Evolutionary conservation across 2,888 invertebrate genomes (phyloP).

Genomic region (Barypeithes pellucidus): DNA sequence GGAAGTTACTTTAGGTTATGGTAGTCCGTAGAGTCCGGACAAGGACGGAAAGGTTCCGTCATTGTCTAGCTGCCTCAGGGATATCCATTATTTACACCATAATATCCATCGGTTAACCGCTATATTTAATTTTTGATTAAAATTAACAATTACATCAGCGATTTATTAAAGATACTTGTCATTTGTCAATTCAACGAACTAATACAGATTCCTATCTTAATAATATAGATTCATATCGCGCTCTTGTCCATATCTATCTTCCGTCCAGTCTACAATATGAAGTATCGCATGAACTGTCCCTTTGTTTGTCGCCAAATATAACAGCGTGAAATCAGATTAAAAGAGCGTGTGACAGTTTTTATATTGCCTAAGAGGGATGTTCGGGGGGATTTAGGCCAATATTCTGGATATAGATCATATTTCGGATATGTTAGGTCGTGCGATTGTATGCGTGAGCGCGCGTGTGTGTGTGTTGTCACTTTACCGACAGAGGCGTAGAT

Average conservation of each 20-base stretch:
- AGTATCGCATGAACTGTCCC: slow-evolving; percentile 38
- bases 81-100: too few relatives aligned
- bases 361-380: slow-evolving; percentile 55
- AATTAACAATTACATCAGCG: neutral
- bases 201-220: slow-evolving; percentile 15
- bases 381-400: slow-evolving; percentile 53
- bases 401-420: slow-evolving; percentile 52
- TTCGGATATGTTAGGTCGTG: slow-evolving; percentile 38
- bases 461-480: slow-evolving; percentile 32
- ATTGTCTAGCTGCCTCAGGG: too few relatives aligned
- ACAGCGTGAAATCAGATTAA: slow-evolving; percentile 55
- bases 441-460: slow-evolving; percentile 21
- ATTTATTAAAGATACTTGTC: slow-evolving; percentile 11
- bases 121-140: too few relatives aligned
- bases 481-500: slow-evolving; percentile 13
- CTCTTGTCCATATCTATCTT: slow-evolving; percentile 7
- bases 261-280: slow-evolving; percentile 39
- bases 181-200: neutral
- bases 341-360: slow-evolving; percentile 55
- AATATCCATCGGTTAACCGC: too few relatives aligned
- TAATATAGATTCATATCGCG: slow-evolving; percentile 16
- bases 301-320: slow-evolving; percentile 53
- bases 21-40: too few relatives aligned
- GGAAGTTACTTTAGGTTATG: too few relatives aligned
- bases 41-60: too few relatives aligned